Conservation (phyloP, 2,888 invertebrate species). For the Drosophila formosana region DNA sequence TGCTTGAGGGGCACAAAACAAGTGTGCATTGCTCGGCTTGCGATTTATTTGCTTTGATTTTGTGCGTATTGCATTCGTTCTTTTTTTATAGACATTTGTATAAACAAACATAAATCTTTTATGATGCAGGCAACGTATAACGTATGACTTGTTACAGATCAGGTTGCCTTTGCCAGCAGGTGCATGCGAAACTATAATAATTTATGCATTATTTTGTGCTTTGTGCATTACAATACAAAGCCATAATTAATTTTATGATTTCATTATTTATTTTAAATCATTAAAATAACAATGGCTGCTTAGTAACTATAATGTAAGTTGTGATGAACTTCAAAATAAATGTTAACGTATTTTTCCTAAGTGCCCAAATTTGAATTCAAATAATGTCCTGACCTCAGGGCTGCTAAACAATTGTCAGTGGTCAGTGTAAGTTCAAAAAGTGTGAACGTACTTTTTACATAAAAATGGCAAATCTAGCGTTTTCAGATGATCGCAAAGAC, state of each 20-base stretch:
- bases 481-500: neutral
- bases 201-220: neutral
- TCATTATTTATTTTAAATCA: neutral
- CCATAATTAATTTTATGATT: neutral
- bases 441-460: neutral
- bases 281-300: neutral
- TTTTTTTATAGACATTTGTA: conserved; percentile 7
- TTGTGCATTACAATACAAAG: neutral
- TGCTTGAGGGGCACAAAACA: neutral
- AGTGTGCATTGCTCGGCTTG: neutral
- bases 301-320: too few species aligned
- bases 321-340: too few species aligned
- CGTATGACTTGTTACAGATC: conserved; percentile 7
- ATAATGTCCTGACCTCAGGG: neutral
- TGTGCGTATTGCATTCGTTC: conserved; percentile 17
- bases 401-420: neutral
- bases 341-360: too few species aligned
- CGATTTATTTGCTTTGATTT: conserved; percentile 12
- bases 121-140: conserved; percentile 1
- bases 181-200: neutral
- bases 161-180: conserved; percentile 15
- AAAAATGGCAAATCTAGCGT: neutral
- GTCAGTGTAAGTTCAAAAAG: neutral
- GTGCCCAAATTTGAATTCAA: too few species aligned
- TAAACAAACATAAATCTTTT: conserved; percentile 11